Conservation (phyloP, 1,140 invertebrate genomes). For the Tetramorium simillimum region DNA sequence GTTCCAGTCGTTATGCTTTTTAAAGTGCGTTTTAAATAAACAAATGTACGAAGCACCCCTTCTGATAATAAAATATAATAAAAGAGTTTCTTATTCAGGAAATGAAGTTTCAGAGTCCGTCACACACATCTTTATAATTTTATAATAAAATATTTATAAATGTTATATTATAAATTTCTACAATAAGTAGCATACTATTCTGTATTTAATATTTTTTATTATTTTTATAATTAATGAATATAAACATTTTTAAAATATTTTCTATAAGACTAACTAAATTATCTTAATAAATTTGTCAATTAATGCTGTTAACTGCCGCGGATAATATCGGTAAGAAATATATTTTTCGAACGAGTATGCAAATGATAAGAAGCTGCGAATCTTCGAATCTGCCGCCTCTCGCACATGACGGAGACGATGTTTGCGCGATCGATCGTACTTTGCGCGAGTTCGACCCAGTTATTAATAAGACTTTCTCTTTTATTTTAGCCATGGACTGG, state of each 20-base stretch:
- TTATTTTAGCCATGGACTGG: constrained; percentile 84
- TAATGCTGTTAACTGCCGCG: background rate
- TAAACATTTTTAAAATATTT: background rate
- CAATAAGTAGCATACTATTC: too few species aligned
- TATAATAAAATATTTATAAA: background rate
- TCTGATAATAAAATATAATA: background rate
- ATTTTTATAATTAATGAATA: background rate
- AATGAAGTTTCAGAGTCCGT: background rate
- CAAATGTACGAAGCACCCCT: background rate
- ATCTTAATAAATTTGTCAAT: background rate
- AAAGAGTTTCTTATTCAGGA: background rate
- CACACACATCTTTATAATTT: background rate
- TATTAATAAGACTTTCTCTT: constrained; percentile 84
- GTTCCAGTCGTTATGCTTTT: background rate
- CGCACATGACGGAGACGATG: constrained; percentile 39
- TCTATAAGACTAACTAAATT: background rate
- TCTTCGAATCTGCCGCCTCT: constrained; percentile 41
- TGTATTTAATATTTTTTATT: background rate
- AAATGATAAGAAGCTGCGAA: background rate
- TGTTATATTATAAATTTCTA: background rate
- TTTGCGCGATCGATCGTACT: constrained; percentile 67
- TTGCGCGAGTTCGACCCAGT: constrained; percentile 76
- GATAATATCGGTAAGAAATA: background rate
- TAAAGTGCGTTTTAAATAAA: background rate
- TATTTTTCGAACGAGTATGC: background rate